Evolutionary conservation across 1,140 invertebrate genomes (phyloP).

Genomic region (Battus philenor): DNA sequence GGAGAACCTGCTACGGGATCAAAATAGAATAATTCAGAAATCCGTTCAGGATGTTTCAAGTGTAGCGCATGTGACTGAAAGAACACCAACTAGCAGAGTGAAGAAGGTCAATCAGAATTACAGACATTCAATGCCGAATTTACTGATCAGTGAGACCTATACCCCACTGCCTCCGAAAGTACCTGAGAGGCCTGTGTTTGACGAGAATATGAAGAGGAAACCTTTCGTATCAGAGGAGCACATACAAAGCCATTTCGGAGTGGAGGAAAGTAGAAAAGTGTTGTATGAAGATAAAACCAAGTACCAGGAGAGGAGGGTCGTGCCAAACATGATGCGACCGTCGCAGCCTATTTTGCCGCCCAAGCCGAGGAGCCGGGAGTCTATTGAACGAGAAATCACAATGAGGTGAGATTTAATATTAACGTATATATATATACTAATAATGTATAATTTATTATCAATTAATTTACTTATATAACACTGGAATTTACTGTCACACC

Average conservation of each 20-base stretch:
- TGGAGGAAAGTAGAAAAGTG: slow-evolving; percentile 62
- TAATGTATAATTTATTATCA: too few relatives aligned
- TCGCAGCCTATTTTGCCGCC: slow-evolving; percentile 53
- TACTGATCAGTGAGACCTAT: slow-evolving; percentile 72
- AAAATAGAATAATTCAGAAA: slow-evolving; percentile 77
- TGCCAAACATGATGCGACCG: slow-evolving; percentile 29
- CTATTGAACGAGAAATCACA: slow-evolving; percentile 62
- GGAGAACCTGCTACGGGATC: slow-evolving; percentile 81
- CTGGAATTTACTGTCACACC: too few relatives aligned
- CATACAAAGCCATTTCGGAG: slow-evolving; percentile 63
- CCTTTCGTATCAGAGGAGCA: slow-evolving; percentile 67
- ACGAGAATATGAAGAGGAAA: slow-evolving; percentile 55
- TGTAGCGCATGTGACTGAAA: slow-evolving; percentile 42
- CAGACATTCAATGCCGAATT: slow-evolving; percentile 83
- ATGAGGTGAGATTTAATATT: slow-evolving; percentile 70
- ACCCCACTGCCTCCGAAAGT: slow-evolving; percentile 32
- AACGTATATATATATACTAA: not conserved
- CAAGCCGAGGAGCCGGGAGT: slow-evolving; percentile 56
- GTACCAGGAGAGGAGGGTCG: slow-evolving; percentile 26
- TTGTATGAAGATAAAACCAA: slow-evolving; percentile 46
- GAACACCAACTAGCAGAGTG: slow-evolving; percentile 32
- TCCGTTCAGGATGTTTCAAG: slow-evolving; percentile 79
- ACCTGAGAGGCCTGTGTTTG: slow-evolving; percentile 33
- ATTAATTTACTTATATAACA: too few relatives aligned
- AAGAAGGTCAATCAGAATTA: slow-evolving; percentile 69